Percentiles rank a stretch among this genome's conserved stretches.
Evolutionary conservation across 2,113 vertebrate species (phyloP).

Genomic region (Neogale vison): DNA sequence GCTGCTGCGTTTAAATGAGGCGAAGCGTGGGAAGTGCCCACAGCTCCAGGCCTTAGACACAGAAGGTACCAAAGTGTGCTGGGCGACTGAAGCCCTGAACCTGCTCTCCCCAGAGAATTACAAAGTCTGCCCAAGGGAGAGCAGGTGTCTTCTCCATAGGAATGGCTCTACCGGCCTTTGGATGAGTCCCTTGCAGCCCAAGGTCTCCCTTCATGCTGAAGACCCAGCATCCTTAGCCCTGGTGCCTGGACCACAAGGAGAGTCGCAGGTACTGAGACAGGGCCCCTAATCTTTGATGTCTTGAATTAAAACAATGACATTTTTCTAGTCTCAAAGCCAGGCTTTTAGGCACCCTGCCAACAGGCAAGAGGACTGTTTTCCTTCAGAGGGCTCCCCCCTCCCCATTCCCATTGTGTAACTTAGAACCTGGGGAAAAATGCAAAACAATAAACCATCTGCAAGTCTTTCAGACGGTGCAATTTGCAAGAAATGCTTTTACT

Average conservation of each 20-base stretch:
- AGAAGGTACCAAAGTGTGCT: neutral
- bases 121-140: neutral
- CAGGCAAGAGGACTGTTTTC: constrained; percentile 1
- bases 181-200: neutral
- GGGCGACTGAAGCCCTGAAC: neutral
- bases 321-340: neutral
- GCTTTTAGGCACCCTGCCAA: constrained; percentile 52
- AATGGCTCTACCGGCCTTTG: neutral
- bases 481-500: constrained; percentile 37
- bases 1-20: neutral
- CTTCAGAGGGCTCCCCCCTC: neutral
- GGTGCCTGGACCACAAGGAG: rapidly evolving
- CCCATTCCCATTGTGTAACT: neutral
- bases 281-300: constrained; percentile 17
- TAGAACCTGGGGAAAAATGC: constrained; percentile 22
- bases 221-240: neutral
- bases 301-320: constrained; percentile 47
- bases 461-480: constrained; percentile 49
- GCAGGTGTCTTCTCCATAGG: neutral
- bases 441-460: constrained; percentile 59
- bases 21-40: too few relatives aligned
- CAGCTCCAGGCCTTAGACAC: neutral
- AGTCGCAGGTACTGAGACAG: neutral
- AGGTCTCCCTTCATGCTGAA: neutral
- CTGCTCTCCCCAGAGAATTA: neutral